Base-by-base conservation (phyloP, 2,888 invertebrate genomes). In the Pandemis cinnamomeana region DNA sequence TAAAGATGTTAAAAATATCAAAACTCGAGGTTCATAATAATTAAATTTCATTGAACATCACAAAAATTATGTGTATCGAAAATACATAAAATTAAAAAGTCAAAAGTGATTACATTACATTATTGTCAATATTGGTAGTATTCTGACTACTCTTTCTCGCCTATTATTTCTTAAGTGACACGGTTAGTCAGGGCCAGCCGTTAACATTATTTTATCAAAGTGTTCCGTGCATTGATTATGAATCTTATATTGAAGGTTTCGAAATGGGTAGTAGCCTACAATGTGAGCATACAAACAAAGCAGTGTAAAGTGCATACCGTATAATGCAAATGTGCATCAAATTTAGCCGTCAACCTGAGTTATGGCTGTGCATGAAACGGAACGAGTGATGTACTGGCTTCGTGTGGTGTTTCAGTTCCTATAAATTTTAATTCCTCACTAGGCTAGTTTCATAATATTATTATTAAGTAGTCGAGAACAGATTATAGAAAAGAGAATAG, bases 331-430 rank as follows among this genome's bases (percentile, higher is more conserved):
- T 71, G 66, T 67, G 71, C 70, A 74, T 74, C 74, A 74, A 71
- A 74, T 74, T 74, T 74, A 71, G 66, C 74, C 74, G 74, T 74
- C 71, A 74, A 71, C 67, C 67, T 72, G 61, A 74, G 71, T 74
- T 71, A 74, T 62, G 61, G 71, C 61, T 60, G 70, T 11, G 74
- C 71, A 67, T 70, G 53, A 71, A 74, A 71, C 55, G 70, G 51
- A 66, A 67, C 70, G 36, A 66, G 67, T 74, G 70, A 71, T 71
- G 70, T 71, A 74, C 71, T 70, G 60, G 61, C 67, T 66, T 62
- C 70, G 71, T 71, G 74, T 61, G 36, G 60, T 70, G 53, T 46
- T 71, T 44, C 10, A 69, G 55, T 63, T 41, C 20, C 8, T 8
- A 46, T 7, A 58, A 13, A 58, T 72, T 51, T 15, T 36, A 41